Conservation (phyloP, 2,888 invertebrate species). For the Tridacna gigas region DNA sequence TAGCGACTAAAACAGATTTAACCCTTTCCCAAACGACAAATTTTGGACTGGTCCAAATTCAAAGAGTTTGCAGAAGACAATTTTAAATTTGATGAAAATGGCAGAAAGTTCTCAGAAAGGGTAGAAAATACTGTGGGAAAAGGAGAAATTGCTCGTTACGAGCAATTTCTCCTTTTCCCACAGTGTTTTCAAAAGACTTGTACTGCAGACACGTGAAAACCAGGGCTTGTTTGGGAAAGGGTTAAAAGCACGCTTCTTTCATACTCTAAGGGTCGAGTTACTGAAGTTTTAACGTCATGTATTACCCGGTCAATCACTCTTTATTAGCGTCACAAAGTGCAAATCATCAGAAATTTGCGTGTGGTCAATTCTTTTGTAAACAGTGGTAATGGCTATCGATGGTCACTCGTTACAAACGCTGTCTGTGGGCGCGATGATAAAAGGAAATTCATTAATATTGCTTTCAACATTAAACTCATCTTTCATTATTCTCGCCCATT, state of each 20-base stretch:
- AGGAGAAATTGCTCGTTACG: not conserved
- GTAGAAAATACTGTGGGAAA: not conserved
- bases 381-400: not conserved
- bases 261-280: too few relatives aligned
- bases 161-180: not conserved
- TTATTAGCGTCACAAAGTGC: too few relatives aligned
- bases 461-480: not conserved
- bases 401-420: not conserved
- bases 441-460: conserved; percentile 27
- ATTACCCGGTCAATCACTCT: too few relatives aligned
- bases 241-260: not conserved
- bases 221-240: not conserved
- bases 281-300: too few relatives aligned
- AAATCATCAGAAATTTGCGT: not conserved
- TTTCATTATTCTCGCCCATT: too few relatives aligned
- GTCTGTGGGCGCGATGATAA: conserved; percentile 7
- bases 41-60: too few relatives aligned
- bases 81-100: too few relatives aligned
- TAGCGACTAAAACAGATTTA: too few relatives aligned
- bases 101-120: not conserved
- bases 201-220: not conserved
- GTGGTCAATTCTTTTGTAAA: not conserved
- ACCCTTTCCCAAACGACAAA: too few relatives aligned
- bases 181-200: not conserved
- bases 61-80: not conserved